Conservation (phyloP, 1,140 invertebrate species). For the Drosophila punjabiensis region DNA sequence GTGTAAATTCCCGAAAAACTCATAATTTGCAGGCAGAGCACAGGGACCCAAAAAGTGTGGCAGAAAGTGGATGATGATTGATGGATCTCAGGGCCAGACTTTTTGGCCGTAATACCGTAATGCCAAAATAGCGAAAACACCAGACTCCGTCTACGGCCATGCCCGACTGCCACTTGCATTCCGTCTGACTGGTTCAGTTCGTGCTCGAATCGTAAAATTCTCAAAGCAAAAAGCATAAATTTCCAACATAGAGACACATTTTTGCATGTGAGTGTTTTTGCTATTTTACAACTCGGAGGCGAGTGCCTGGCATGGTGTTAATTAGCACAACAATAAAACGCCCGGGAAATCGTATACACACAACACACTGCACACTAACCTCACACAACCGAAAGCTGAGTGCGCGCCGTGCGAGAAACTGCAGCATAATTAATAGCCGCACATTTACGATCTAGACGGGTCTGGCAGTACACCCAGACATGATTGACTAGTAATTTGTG, state of each 20-base stretch:
- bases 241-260: conserved; percentile 44
- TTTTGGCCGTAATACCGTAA: background rate
- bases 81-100: conserved; percentile 44
- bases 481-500: conserved; percentile 31
- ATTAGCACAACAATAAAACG: conserved; percentile 70
- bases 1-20: conserved; percentile 7
- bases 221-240: conserved; percentile 47
- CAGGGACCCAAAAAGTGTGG: conserved; percentile 35
- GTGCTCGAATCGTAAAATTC: conserved; percentile 51
- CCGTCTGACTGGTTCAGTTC: conserved; percentile 28
- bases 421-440: conserved; percentile 58
- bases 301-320: conserved; percentile 54
- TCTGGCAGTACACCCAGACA: conserved; percentile 7
- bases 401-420: conserved; percentile 29
- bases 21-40: conserved; percentile 23
- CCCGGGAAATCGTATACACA: conserved; percentile 30
- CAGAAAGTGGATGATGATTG: conserved; percentile 10
- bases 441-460: conserved; percentile 34
- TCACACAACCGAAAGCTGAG: conserved; percentile 57
- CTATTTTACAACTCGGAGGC: conserved; percentile 52
- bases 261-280: conserved; percentile 35
- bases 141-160: conserved; percentile 46
- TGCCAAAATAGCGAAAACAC: conserved; percentile 10
- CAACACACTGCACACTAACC: conserved; percentile 52
- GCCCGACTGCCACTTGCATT: conserved; percentile 50